phyloP scores from a whole-genome alignment of 2,797 vertebrate genomes.

The Notamacropus eugenii region DNA sequence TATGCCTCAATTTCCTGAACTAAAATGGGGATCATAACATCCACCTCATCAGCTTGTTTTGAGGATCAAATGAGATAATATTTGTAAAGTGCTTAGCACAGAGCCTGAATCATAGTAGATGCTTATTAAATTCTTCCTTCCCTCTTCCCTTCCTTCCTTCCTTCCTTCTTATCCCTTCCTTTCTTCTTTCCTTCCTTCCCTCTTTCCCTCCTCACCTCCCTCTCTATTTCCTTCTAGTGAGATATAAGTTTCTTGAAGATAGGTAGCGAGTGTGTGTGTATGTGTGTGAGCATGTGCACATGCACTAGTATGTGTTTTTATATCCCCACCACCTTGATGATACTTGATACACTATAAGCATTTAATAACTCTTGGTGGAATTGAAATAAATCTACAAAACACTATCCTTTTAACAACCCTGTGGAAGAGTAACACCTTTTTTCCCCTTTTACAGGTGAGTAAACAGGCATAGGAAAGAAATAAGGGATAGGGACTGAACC shows the following conservation, averaged over 20 bases:
- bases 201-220: neutral
- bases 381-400: neutral
- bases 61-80: neutral
- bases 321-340: neutral
- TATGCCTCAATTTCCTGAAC: neutral
- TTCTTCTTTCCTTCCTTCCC: too few relatives aligned
- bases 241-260: neutral
- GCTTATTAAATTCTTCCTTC: neutral
- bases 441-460: neutral
- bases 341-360: neutral
- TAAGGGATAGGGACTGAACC: neutral
- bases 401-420: neutral
- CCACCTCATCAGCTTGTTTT: neutral
- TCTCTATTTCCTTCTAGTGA: neutral
- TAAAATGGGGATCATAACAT: neutral
- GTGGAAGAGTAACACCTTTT: neutral
- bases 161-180: too few relatives aligned
- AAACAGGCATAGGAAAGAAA: neutral
- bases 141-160: neutral
- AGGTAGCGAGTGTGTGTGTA: neutral
- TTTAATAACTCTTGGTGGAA: neutral
- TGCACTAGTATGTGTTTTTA: neutral
- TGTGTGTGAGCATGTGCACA: neutral
- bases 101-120: neutral
- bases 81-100: neutral